phyloP scores from a whole-genome alignment of 2,797 vertebrate species.

The Caiman crocodilus region DNA sequence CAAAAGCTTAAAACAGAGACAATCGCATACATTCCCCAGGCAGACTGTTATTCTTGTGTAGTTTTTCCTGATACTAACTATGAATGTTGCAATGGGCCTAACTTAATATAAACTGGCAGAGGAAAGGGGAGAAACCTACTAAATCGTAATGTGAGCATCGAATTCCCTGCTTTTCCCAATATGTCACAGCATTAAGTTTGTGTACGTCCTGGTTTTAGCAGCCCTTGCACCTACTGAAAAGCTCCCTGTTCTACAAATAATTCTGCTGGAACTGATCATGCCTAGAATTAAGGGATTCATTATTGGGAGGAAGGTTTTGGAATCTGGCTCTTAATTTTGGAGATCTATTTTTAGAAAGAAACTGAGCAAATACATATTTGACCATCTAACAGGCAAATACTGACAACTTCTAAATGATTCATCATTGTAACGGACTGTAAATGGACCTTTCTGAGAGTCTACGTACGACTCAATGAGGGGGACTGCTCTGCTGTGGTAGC shows the following conservation, averaged over 20 bases:
- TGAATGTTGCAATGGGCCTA: background rate
- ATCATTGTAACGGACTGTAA: background rate
- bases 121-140: constrained; percentile 4
- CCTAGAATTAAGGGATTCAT: background rate
- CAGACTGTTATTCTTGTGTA: constrained; percentile 13
- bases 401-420: background rate
- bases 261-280: background rate
- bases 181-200: constrained; percentile 36
- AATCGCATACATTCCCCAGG: background rate
- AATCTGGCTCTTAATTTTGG: background rate
- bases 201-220: constrained; percentile 26
- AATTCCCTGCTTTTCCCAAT: constrained; percentile 57
- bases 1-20: constrained; percentile 27
- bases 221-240: background rate
- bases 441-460: background rate
- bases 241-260: background rate
- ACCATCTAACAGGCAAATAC: background rate
- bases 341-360: background rate
- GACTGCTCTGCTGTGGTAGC: background rate
- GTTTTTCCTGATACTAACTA: background rate
- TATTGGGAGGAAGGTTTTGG: background rate
- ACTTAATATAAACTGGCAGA: background rate
- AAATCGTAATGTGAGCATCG: background rate
- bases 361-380: background rate
- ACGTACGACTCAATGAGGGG: background rate